Evolutionary conservation across 2,797 vertebrate genomes (phyloP), one percentile per base, ranked within the genome.

Genomic region (Pseudochirops corinnae): DNA sequence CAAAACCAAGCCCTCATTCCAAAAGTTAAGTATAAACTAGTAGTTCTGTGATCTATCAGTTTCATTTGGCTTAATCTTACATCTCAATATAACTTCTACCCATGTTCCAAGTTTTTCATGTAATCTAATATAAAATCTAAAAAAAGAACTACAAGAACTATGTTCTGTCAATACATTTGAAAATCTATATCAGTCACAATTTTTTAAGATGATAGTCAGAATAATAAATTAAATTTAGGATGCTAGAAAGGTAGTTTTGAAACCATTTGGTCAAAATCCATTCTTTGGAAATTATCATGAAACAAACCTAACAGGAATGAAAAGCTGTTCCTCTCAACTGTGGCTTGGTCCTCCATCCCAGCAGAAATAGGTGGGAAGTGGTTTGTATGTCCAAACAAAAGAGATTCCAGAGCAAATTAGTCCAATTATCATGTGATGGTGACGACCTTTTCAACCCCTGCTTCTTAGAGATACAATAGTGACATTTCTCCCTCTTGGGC

Each of bases 401-500:
- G 56, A 52, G 39, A 3, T 46, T 58, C 13, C n/a, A 82, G 14
- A 29, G 24, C 33, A 39, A 28, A 24, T 39, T 55, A n/a, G 33
- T 82, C 39, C 24, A 55, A 50, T 52, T 93, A 18, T 16, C 53
- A 31, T 0, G 29, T 33, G 16, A 24, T 16, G 10, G 28, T 9
- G 62, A 55, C 26, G 53, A 31, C 14, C 24, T 16, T 92, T 91
- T 92, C 24, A 16, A 26, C 60, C 13, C 24, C 18, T 14, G 4
- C 92, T 26, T 39, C 6, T 39, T 14, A 0, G 6, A 10, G 16
- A 26, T 46, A 11, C 39, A 31, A 52, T 55, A 94, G 9, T 24
- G 53, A 67, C 91, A 57, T 52, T 9, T 0, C 0, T 0, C 24
- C 62, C 18, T 60, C 4, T 0, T n/a, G 92, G 50, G 31, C 9